Evolutionary conservation across 2,113 vertebrate genomes (phyloP), one percentile per base, ranked within the genome.

Genomic region (Microcebus murinus): DNA sequence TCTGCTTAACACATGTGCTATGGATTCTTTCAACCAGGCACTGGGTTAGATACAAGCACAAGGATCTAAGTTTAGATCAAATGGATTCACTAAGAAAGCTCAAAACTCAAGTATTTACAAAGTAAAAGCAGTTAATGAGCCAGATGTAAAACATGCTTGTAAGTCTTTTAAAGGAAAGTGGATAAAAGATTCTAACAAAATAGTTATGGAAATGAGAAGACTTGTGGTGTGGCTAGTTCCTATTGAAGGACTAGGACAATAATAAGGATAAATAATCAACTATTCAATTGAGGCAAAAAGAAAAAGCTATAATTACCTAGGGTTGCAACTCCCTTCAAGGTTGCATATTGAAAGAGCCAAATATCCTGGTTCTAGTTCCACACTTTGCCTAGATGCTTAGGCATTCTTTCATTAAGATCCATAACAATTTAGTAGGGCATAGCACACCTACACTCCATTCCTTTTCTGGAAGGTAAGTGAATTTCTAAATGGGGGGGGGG

Each of bases 331-430:
- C 42, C 57, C 39, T 50, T 80, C 36, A 13, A 39, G 36, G 27
- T 73, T 84, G 17, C 31, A 1, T 27, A 67, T 59, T 48, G 25
- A 42, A 70, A 67, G 61, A 68, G 25, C 2, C 61, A 87, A 65
- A 50, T 45, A 10, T 50, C 39, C 86, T 76, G 15, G 39, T 76
- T 36, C 82, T 12, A 65, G 21, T 59, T 2, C 1, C 39, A n/a
- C 14, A 80, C 18, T 67, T 92, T 74, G 92, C 25, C 45, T 14
- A 82, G 52, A 61, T 63, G 61, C 39, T 42, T 73, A 34, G 17
- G 3, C 45, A 92, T 87, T 95, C 36, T 73, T 65, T 68, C 81
- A 27, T 67, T 81, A 97, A 93, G 67, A 42, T 50, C 59, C 25
- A 81, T 80, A 79, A 71, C 7, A 87, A 74, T 76, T 77, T 48